Percentiles rank a stretch among this genome's conserved stretches.
Conservation (phyloP, 2,797 vertebrate genomes). For the Chaetodon trifasciatus region DNA sequence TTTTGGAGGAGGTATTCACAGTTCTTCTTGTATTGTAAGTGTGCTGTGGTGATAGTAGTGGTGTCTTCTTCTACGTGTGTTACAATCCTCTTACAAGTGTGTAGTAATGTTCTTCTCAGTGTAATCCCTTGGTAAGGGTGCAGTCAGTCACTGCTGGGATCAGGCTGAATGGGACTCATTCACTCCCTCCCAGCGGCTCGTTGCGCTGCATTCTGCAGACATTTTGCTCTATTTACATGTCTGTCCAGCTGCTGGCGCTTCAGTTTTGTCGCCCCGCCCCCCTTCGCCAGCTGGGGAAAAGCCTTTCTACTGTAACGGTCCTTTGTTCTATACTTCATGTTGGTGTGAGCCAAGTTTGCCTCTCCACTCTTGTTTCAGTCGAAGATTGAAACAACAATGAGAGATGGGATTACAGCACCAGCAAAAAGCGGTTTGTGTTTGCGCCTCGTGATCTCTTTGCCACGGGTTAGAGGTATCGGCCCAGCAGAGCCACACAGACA, state of each 20-base stretch:
- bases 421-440: slow-evolving; percentile 34
- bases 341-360: slow-evolving; percentile 87
- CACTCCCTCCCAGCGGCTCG: slow-evolving; percentile 50
- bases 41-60: slow-evolving; percentile 60
- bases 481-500: slow-evolving; percentile 52
- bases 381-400: slow-evolving; percentile 70
- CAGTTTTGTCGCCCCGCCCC: slow-evolving; percentile 24
- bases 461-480: slow-evolving; percentile 24
- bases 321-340: slow-evolving; percentile 59
- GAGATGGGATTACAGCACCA: slow-evolving; percentile 40
- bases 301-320: slow-evolving; percentile 47
- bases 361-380: slow-evolving; percentile 71
- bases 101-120: slow-evolving; percentile 72
- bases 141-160: slow-evolving; percentile 79
- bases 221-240: slow-evolving; percentile 41
- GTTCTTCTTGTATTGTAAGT: slow-evolving; percentile 63
- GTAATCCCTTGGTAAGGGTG: slow-evolving; percentile 69
- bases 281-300: slow-evolving; percentile 41
- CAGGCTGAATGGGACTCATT: slow-evolving; percentile 74
- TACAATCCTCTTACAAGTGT: slow-evolving; percentile 78
- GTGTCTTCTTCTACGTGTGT: slow-evolving; percentile 69
- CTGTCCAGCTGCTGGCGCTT: slow-evolving; percentile 62
- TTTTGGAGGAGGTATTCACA: slow-evolving; percentile 55
- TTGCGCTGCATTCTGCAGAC: slow-evolving; percentile 46
- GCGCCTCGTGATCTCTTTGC: slow-evolving; percentile 17